These are phyloP conservation scores for Sphyrna mokarran DNA, from an alignment of 2,113 vertebrate species.

Conservation along the genomic window DNA sequence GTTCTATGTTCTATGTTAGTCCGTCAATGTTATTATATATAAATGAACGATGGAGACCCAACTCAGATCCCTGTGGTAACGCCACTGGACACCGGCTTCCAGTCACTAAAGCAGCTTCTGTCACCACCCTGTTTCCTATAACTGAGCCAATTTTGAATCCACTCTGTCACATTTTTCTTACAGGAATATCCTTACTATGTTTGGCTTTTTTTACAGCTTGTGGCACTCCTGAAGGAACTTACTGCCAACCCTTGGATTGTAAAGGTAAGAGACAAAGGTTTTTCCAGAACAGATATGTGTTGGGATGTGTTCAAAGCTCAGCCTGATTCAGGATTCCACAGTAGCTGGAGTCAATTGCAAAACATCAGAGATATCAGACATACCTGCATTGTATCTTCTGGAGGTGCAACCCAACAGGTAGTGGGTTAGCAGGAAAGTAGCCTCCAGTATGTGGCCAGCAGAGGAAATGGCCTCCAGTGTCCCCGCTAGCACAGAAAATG, in stretches of 20 bases:
- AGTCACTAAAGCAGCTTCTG: too few species aligned
- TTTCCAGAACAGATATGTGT: too few species aligned
- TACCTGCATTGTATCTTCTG: neutral
- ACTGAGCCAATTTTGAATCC: too few species aligned
- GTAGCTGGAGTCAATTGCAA: neutral
- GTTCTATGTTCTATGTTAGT: too few species aligned
- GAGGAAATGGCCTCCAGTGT: neutral
- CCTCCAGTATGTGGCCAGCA: neutral
- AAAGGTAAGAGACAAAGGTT: constrained; percentile 54
- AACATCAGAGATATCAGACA: neutral
- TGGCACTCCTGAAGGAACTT: constrained; percentile 76
- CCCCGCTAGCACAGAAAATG: too few species aligned
- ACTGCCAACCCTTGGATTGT: constrained; percentile 67
- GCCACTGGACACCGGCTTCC: too few species aligned
- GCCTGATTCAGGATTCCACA: neutral
- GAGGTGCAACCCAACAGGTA: neutral
- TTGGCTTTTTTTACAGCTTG: constrained; percentile 52
- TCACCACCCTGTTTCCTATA: too few species aligned
- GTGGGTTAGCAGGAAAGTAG: neutral
- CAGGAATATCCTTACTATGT: neutral
- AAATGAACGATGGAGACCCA: too few species aligned
- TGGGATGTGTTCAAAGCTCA: neutral
- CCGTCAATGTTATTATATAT: too few species aligned
- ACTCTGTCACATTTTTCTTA: too few species aligned
- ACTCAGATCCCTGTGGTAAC: too few species aligned